Percentiles rank a stretch among this genome's conserved stretches.
Evolutionary conservation across 2,888 invertebrate species (phyloP).

Genomic region (Hydropsyche betteni): DNA sequence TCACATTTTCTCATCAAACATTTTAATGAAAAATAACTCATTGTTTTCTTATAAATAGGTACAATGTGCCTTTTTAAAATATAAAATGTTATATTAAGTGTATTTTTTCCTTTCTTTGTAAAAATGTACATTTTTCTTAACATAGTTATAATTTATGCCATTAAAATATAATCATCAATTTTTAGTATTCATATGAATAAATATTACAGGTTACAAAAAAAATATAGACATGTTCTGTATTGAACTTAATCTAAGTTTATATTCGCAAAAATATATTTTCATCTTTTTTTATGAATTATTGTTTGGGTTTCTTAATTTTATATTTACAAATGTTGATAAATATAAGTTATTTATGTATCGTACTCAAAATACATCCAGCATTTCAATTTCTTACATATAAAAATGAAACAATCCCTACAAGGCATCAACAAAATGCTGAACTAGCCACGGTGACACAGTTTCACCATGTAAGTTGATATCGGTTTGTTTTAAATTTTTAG

Average conservation of each 20-base stretch:
- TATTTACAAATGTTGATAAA: conserved; percentile 13
- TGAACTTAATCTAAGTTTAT: conserved; percentile 30
- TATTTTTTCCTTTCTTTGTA: not conserved
- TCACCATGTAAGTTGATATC: conserved; percentile 44
- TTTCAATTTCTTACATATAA: conserved; percentile 1
- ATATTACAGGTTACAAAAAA: conserved; percentile 30
- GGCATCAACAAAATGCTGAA: conserved; percentile 50
- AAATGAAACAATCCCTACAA: conserved; percentile 48
- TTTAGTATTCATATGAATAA: conserved; percentile 17
- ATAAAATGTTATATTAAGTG: not conserved
- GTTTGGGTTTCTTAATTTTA: conserved; percentile 21
- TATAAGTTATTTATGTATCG: not conserved
- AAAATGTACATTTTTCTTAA: conserved; percentile 14
- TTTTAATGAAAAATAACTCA: not conserved
- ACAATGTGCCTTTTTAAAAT: conserved; percentile 16
- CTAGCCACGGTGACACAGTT: conserved; percentile 48
- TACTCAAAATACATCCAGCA: conserved; percentile 8
- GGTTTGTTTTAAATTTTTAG: conserved; percentile 43
- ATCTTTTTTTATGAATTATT: conserved; percentile 28
- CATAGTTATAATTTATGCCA: not conserved
- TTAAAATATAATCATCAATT: conserved; percentile 20
- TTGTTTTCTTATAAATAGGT: not conserved
- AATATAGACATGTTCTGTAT: conserved; percentile 33
- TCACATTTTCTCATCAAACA: not conserved
- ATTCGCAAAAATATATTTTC: conserved; percentile 39